These are phyloP conservation scores for Chrysolophus pictus DNA, from an alignment of 2,797 vertebrate genomes.

Conservation along the genomic window DNA sequence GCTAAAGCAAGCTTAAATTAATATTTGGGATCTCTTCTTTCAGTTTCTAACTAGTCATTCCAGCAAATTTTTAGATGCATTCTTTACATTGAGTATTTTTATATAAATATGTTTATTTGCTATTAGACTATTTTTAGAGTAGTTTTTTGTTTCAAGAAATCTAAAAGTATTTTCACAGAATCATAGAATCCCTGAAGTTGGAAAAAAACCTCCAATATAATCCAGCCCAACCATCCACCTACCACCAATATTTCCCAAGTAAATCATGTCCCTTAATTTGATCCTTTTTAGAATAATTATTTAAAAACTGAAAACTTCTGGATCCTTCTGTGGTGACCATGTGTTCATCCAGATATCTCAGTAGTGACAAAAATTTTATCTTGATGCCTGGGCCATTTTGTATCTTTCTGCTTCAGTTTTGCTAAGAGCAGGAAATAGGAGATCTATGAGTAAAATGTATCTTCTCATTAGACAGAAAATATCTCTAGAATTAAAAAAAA, in stretches of 20 bases:
- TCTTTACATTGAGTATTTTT: neutral
- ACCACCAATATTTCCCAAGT: no score
- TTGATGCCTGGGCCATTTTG: fast-evolving
- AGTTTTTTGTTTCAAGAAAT: neutral
- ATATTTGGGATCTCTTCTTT: neutral
- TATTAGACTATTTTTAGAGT: neutral
- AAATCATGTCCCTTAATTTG: neutral
- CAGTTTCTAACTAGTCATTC: neutral
- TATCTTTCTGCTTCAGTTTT: neutral
- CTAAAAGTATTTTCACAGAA: neutral
- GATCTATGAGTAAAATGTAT: neutral
- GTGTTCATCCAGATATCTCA: fast-evolving
- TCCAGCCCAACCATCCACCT: no score
- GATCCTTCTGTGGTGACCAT: neutral
- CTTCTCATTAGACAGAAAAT: neutral
- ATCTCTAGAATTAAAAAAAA: no score
- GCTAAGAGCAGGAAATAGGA: neutral
- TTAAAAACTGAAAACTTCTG: neutral
- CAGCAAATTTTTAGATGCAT: neutral
- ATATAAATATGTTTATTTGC: neutral
- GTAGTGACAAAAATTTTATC: neutral
- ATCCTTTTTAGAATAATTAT: neutral
- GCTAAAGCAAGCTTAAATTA: neutral
- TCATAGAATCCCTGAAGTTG: no score
- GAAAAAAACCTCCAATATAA: no score